Base-by-base conservation (phyloP, 2,888 invertebrate genomes). In the Protonemura montana region DNA sequence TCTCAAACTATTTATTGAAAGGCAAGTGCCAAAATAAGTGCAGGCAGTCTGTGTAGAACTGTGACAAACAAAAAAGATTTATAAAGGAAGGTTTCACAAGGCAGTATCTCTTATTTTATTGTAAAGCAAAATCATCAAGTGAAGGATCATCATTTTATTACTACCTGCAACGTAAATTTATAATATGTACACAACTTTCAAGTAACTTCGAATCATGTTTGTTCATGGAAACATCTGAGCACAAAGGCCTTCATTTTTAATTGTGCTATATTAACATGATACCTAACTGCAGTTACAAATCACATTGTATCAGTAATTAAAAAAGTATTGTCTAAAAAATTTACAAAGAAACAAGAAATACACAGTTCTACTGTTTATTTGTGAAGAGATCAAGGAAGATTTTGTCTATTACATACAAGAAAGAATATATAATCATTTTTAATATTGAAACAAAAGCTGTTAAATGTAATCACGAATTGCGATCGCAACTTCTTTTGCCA, bases 331-430 rank as follows among this genome's bases (percentile, higher is more conserved):
- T 59, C 59, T 59, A 59, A 21, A 59, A 59, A 10, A 59, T 78
- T 81, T 81, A 81, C 30, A 81, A 81, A 21, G 29, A 81, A 81
- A 81, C 27, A 29, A 81, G 81, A 81, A 80, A 81, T 81, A 81
- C 81, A 81, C 30, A 30, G 30, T 81, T 28, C 30, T 81, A 81
- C 30, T 81, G 81, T 81, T 81, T 30, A 81, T 81, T 28, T 81
- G 81, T 30, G 81, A 59, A 59, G 81, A 81, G 81, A 81, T 81
- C 81, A 81, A 30, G 21, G 81, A 81, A 81, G 81, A 81, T 16
- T 59, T 59, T 59, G 21, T 59, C 59, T 21, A 59, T 81, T 81
- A 29, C 30, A 27, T 81, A 81, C 81, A 81, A 81, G 29, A 81
- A 81, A 59, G 59, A 59, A 21, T 21, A 59, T 59, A 13, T n/a